These are phyloP conservation scores for Thecophora atra DNA, from an alignment of 2,888 invertebrate genomes.

Conservation along the genomic window DNA sequence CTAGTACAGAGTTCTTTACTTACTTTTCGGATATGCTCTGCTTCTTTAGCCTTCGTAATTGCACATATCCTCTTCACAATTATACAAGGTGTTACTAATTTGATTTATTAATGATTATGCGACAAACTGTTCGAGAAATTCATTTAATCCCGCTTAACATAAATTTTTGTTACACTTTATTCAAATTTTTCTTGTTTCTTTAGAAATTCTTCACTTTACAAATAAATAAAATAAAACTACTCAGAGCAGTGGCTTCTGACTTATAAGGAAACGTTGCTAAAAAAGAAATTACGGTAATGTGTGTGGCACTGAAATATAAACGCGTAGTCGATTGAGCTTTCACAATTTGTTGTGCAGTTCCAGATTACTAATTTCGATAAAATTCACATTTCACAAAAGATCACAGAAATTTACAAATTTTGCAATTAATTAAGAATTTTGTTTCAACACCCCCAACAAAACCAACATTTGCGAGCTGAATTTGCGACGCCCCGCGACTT, in stretches of 20 bases:
- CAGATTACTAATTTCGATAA: too few species aligned
- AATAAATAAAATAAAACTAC: constrained; percentile 13
- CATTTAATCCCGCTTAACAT: neutral
- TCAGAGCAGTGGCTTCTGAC: constrained; percentile 10
- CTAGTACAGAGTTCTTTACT: too few species aligned
- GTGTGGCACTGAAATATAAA: constrained; percentile 23
- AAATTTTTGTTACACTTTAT: neutral
- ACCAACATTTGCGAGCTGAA: too few species aligned
- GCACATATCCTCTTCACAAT: neutral
- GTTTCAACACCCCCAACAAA: too few species aligned
- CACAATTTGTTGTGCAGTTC: neutral
- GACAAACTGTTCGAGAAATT: neutral
- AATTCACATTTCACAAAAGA: too few species aligned
- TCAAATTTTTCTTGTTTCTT: neutral
- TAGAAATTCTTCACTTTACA: neutral
- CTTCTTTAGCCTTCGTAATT: neutral
- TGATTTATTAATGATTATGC: constrained; percentile 31
- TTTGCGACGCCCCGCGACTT: too few species aligned
- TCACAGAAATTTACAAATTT: too few species aligned
- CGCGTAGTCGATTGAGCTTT: neutral
- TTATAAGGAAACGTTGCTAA: neutral
- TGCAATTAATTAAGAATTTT: too few species aligned
- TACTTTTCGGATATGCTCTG: constrained; percentile 3
- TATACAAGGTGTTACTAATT: neutral
- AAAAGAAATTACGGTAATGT: constrained; percentile 11